Conservation (phyloP, 2,888 invertebrate species). For the Caenorhabditis uteleia region DNA sequence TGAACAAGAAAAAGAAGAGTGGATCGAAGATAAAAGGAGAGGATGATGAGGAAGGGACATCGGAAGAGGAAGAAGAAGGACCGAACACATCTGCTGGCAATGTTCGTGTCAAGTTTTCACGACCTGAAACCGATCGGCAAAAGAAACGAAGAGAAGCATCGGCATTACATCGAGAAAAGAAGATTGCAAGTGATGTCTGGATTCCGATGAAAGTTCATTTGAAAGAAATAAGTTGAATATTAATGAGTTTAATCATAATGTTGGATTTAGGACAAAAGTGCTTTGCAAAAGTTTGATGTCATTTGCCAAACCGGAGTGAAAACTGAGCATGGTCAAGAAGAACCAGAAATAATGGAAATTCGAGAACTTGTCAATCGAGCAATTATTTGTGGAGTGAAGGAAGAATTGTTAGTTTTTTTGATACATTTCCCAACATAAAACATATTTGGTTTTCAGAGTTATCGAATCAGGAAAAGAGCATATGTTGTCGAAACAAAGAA, state of each 20-base stretch:
- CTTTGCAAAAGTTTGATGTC: slow-evolving; percentile 4
- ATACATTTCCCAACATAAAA: not conserved
- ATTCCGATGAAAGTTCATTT: slow-evolving; percentile 43
- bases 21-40: slow-evolving; percentile 6
- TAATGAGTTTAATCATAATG: not conserved
- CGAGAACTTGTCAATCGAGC: slow-evolving; percentile 36
- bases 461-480: slow-evolving; percentile 40
- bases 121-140: slow-evolving; percentile 52
- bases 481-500: slow-evolving; percentile 39
- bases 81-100: slow-evolving; percentile 1
- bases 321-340: not conserved
- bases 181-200: slow-evolving; percentile 48
- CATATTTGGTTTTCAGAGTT: slow-evolving; percentile 12
- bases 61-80: slow-evolving; percentile 16
- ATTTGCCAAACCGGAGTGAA: slow-evolving; percentile 2
- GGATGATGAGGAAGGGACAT: slow-evolving; percentile 1
- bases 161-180: slow-evolving; percentile 44
- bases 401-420: slow-evolving; percentile 21
- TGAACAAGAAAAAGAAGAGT: slow-evolving; percentile 26
- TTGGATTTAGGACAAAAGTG: slow-evolving; percentile 7
- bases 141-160: slow-evolving; percentile 49
- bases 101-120: slow-evolving; percentile 43
- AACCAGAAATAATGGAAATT: slow-evolving; percentile 3
- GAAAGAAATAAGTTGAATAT: not conserved
- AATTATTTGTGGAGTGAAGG: slow-evolving; percentile 40